Evolutionary conservation across 2,113 vertebrate genomes (phyloP), one percentile per base, ranked within the genome.

Genomic region (Rhodinocichla rosea): DNA sequence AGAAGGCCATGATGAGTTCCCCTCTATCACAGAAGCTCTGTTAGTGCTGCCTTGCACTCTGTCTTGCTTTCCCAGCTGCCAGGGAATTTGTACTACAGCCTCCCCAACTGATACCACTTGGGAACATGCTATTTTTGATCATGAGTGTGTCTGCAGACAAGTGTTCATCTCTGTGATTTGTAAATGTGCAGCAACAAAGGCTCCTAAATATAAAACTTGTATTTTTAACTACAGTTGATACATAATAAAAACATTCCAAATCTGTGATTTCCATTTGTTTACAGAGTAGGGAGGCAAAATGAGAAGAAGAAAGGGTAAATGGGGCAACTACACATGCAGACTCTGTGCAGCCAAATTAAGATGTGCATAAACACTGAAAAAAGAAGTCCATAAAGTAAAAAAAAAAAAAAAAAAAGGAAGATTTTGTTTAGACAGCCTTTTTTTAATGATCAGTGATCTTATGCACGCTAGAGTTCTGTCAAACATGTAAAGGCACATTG

Each of bases 391-490:
- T 53, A 90, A 83, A 52, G 35, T 62, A 59, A 90, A 90, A 59
- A 15, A 90, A 50, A 33, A 50, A 47, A 53, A 32, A 8, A 53
- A 55, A 56, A 21, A 33, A 56, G 3, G 32, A 95, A 50, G 33
- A 68, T 71, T 90, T 62, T 91, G 49, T 92, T 90, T 89, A 87
- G 77, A 94, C 53, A 90, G 83, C 32, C 60, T 81, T 40, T 88
- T 92, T 87, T 75, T 40, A 91, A 60, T 83, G 56, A 96, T 90
- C 71, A 65, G 56, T 92, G 68, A 89, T 85, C 44, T 89, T 91
- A 85, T 30, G 81, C 59, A 76, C 0, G 9, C 49, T 68, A 42
- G 15, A 83, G 16, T 85, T 87, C 74, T 80, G 79, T 87, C 73
- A 79, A 65, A 96, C 53, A 75, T 28, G 81, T 56, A 91, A 87